Base-by-base conservation (phyloP, 1,140 invertebrate species). In the Chlorops oryzae region DNA sequence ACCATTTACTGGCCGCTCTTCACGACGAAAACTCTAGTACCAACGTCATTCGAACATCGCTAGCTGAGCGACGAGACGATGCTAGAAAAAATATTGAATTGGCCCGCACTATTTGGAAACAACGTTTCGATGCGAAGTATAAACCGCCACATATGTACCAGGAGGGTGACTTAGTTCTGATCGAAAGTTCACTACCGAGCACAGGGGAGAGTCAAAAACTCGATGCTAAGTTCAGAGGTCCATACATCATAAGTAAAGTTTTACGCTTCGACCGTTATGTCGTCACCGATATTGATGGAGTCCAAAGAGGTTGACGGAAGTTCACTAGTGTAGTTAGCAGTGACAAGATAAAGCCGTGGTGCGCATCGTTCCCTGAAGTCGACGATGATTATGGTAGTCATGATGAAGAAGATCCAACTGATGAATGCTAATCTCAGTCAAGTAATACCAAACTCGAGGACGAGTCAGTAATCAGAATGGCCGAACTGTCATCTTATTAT, bases 211-310 rank as follows among this genome's bases (percentile, higher is more conserved):
- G 42, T 18, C 43, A 43, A 41, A 66, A 66, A 50, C 39, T 59
- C 3, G 47, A 57, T n/a, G 52, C 57, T 9, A 53, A 57, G 47
- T 64, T 50, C 35, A 50, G 48, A 25, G 61, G 61, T 1, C 61
- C 61, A 7, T 67, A 60, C 22, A 20, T 37, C 23, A 48, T 65
- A 13, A 45, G 20, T 12, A 39, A 39, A 27, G 47, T 40, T 9
- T 15, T 50, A 5, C 12, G 47, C 6, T 49, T 55, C 37, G 47
- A 55, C 38, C 49, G 58, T 7, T 57, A 57, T 27, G 15, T 59
- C 2, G 27, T 55, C 17, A n/a, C n/a, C n/a, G n/a, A n/a, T n/a
- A n/a, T n/a, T n/a, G n/a, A n/a, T n/a, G n/a, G n/a, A n/a, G n/a
- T n/a, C n/a, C n/a, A n/a, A n/a, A n/a, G n/a, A n/a, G n/a, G n/a